phyloP scores from a whole-genome alignment of 2,113 vertebrate species.

The Coturnix japonica region DNA sequence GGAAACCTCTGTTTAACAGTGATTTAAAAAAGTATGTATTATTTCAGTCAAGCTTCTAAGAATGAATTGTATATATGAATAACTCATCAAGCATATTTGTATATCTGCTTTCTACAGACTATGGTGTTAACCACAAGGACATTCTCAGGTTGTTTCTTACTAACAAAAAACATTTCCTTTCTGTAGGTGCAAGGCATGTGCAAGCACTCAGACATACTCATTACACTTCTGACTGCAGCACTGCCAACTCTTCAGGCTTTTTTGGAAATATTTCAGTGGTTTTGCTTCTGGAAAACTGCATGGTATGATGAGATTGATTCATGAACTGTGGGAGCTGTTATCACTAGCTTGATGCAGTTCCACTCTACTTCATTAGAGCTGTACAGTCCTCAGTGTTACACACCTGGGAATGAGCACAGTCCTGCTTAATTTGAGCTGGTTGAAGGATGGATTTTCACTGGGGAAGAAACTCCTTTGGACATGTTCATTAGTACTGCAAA shows the following conservation, averaged over 20 bases:
- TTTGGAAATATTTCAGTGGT: neutral
- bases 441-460: neutral
- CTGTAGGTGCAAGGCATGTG: neutral
- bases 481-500: neutral
- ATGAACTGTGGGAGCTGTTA: neutral
- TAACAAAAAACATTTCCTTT: neutral
- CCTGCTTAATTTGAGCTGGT: rapidly evolving
- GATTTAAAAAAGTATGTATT: neutral
- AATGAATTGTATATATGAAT: neutral
- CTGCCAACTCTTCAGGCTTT: neutral
- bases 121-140: neutral
- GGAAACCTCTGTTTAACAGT: neutral
- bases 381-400: neutral
- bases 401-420: neutral
- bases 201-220: neutral
- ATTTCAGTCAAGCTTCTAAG: neutral
- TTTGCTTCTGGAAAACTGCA: neutral
- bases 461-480: neutral
- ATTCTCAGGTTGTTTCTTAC: neutral
- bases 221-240: neutral
- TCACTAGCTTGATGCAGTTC: neutral
- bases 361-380: neutral
- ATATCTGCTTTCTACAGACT: neutral
- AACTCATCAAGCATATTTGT: neutral
- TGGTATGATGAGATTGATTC: neutral